Conservation (phyloP, 2,888 invertebrate species). For the Lutraria lutraria region DNA sequence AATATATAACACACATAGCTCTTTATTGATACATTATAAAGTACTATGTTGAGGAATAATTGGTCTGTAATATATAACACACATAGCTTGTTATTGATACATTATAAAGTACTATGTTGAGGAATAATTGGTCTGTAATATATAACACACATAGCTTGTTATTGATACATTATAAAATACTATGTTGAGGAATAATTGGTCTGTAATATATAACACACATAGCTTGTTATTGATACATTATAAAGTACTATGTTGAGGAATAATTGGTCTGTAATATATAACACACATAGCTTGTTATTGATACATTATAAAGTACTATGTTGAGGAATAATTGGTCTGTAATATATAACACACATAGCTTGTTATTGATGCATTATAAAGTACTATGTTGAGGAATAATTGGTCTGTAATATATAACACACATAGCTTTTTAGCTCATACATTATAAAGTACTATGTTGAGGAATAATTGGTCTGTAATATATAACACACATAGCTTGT, state of each 20-base stretch:
- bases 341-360: not conserved
- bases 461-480: slow-evolving; percentile 23
- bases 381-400: not conserved
- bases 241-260: not conserved
- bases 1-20: not conserved
- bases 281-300: not conserved
- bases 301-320: not conserved
- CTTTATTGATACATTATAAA: not conserved
- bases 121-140: slow-evolving; percentile 26
- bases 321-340: slow-evolving; percentile 23
- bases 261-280: slow-evolving; percentile 32
- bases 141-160: not conserved
- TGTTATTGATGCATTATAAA: not conserved
- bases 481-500: not conserved
- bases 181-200: not conserved
- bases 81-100: not conserved
- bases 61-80: slow-evolving; percentile 34
- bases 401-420: slow-evolving; percentile 34
- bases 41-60: not conserved
- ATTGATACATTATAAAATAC: not conserved
- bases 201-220: slow-evolving; percentile 34
- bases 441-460: no score
- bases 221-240: not conserved
- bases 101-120: no score
- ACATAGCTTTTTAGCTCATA: not conserved